These are phyloP conservation scores for Leucania comma DNA, from an alignment of 2,888 invertebrate species.

Conservation along the genomic window DNA sequence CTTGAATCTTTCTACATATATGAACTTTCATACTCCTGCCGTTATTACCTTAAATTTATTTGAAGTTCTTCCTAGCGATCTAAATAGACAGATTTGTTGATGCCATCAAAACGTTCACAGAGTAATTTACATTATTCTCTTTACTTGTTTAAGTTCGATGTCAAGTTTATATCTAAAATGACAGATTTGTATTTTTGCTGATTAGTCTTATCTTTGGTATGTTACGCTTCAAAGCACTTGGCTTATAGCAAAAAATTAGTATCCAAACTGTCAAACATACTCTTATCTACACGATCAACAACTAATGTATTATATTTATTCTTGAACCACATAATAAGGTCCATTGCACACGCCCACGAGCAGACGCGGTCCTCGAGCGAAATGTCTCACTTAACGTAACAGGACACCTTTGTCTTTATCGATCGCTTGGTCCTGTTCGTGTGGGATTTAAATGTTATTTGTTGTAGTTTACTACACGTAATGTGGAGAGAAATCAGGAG, in stretches of 20 bases:
- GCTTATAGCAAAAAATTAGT: background rate
- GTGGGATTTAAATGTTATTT: constrained; percentile 55
- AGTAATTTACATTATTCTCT: too few species aligned
- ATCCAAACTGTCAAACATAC: constrained; percentile 1
- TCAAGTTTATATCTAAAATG: too few species aligned
- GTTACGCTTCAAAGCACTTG: background rate
- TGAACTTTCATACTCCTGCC: too few species aligned
- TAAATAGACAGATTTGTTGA: too few species aligned
- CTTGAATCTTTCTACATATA: too few species aligned
- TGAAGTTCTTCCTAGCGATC: too few species aligned
- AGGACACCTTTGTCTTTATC: constrained; percentile 77
- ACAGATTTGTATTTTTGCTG: background rate
- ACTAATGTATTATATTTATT: constrained; percentile 35
- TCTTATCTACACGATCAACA: constrained; percentile 32
- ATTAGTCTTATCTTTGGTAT: background rate
- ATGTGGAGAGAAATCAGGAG: constrained; percentile 21
- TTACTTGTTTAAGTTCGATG: too few species aligned
- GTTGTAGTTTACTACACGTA: constrained; percentile 25
- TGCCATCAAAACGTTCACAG: too few species aligned
- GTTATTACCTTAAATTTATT: too few species aligned
- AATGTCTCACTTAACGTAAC: constrained; percentile 87
- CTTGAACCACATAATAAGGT: constrained; percentile 62
- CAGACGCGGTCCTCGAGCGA: constrained; percentile 70
- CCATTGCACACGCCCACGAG: constrained; percentile 74
- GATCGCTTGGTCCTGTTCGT: constrained; percentile 55